Percentiles rank a stretch among this genome's conserved stretches.
phyloP scores from a whole-genome alignment of 2,797 vertebrate genomes.

The Bucorvus abyssinicus region DNA sequence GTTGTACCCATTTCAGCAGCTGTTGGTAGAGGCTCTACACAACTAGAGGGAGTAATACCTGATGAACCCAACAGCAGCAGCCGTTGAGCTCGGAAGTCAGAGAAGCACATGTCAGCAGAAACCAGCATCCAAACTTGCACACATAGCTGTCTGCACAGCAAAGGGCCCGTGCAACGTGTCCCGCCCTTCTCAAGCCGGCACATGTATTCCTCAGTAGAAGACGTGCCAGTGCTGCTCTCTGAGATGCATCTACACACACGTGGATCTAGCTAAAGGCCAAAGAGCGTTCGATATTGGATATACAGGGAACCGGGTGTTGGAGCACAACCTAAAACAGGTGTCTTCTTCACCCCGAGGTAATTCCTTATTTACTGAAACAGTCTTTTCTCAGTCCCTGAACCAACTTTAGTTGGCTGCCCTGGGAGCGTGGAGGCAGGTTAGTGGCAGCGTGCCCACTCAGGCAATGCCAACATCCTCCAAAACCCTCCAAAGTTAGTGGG shows the following conservation, averaged over 20 bases:
- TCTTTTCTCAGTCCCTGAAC: background rate
- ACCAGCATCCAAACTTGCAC: background rate
- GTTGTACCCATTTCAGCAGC: background rate
- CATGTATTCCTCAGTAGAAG: rapidly evolving
- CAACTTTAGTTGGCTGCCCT: background rate
- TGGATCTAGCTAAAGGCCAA: background rate
- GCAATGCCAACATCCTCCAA: background rate
- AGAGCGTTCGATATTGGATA: background rate
- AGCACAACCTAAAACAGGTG: background rate
- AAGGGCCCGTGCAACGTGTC: background rate
- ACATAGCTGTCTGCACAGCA: background rate
- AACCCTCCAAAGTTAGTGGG: background rate
- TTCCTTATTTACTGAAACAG: background rate
- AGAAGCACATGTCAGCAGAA: background rate
- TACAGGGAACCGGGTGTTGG: background rate
- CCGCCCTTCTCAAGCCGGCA: background rate
- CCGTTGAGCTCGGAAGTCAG: background rate
- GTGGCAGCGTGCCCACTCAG: background rate
- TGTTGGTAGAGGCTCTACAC: background rate
- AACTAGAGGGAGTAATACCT: background rate
- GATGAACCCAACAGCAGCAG: background rate
- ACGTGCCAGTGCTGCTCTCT: background rate
- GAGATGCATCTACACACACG: background rate
- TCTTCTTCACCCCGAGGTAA: background rate
- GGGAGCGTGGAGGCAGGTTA: background rate